Base-by-base conservation (phyloP, 2,797 vertebrate species). In the Percopsis omiscomaycus region DNA sequence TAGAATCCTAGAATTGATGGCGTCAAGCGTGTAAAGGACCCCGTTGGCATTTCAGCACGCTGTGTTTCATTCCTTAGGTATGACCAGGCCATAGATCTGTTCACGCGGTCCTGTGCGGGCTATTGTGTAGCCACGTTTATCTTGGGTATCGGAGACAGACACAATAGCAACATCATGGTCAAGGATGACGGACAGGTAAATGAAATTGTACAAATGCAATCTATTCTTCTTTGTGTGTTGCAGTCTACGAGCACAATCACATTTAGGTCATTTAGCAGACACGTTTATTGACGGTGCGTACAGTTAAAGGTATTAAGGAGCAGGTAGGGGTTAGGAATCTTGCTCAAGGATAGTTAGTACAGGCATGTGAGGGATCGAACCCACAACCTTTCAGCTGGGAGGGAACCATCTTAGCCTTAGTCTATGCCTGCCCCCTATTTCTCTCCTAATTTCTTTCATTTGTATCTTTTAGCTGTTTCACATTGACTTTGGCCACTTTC, bases 131-230 rank as follows among this genome's bases (percentile, higher is more conserved):
- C 94, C 68, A 95, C 94, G 5, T 95, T 94, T 66, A 94, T 95
- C 80, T 83, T 95, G 73, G 94, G 94, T 60, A 95, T 95, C 2
- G 94, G 94, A 0, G 94, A 94, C 80, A 66, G 94, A 68, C 94
- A 95, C 88, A 95, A 95, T 61, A 94, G 93, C 83, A 95, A 95
- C 89, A 94, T 95, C 47, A 95, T 95, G 94, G 93, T 95, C 55
- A 95, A 95, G 81, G 94, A 95, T 8, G 91, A 95, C 0, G 94
- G 94, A 61, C 94, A 95, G 92, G 94, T 94, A 73, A 63, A n/a
- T 45, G 11, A 2, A 8, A 45, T 59, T 3, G 11, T 11, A 42
- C 49, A 32, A 32, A 3, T 0, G 49, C 0, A 4, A 42, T 3
- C 2, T 55, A 44, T 68, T 1, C 28, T 29, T 22, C 4, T 29